These are phyloP conservation scores for Torymus auratus DNA, from an alignment of 2,888 invertebrate genomes.

Conservation along the genomic window DNA sequence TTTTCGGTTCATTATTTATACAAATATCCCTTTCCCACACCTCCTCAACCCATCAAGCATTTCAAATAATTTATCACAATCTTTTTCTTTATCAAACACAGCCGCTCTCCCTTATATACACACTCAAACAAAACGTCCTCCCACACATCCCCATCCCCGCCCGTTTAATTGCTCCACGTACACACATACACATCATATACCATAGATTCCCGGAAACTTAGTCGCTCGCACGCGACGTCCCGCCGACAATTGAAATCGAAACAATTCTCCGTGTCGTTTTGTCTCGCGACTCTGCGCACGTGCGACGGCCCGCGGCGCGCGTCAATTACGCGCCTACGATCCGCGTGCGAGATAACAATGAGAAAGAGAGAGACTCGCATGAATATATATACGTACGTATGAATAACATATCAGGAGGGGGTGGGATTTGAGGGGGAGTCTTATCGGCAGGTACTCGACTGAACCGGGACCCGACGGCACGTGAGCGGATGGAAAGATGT, in stretches of 20 bases:
- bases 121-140: no score
- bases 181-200: no score
- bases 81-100: no score
- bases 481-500: no score
- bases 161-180: no score
- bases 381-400: not conserved
- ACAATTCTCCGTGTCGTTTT: constrained; percentile 59
- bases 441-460: not conserved
- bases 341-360: constrained; percentile 64
- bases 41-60: no score
- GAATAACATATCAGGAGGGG: not conserved
- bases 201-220: not conserved
- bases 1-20: no score
- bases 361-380: not conserved
- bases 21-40: no score
- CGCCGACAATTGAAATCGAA: constrained; percentile 13
- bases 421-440: not conserved
- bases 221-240: not conserved
- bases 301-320: constrained; percentile 70
- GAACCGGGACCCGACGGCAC: no score
- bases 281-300: constrained; percentile 57
- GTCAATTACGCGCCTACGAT: constrained; percentile 70
- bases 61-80: no score
- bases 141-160: no score
- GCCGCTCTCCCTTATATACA: no score